Evolutionary conservation across 2,113 vertebrate genomes (phyloP), one percentile per base, ranked within the genome.

Genomic region (Orycteropus afer): DNA sequence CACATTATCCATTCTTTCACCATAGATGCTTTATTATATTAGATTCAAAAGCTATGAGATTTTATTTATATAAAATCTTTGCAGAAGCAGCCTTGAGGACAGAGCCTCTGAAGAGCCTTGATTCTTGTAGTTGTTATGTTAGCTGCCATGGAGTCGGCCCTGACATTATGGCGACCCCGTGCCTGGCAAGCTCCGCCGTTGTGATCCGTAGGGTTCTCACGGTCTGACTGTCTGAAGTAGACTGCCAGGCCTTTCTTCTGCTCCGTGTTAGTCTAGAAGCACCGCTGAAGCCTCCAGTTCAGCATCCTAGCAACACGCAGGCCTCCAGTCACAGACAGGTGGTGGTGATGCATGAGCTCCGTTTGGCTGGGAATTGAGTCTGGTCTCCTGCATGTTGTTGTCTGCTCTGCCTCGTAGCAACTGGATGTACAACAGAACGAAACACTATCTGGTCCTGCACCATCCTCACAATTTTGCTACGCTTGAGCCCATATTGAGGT

Each of bases 1-100:
- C 80, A 69, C 17, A 37, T 13, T 57, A 25, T 91, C 49, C 23
- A 4, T 71, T 85, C 27, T 87, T 85, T 93, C 8, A 17, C 63
- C 27, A 1, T 55, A 65, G 47, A 90, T 14, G 0, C 67, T 88
- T 94, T 90, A 37, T 78, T 82, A 89, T 81, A 86, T 27, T 40
- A 86, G 40, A 40, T 27, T 93, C 79, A 40, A 69, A 59, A 59
- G 51, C 89, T 25, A 12, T 11, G 71, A 61, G 77, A 59, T 61
- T n/a, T n/a, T n/a, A n/a, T 87, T 59, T 78, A 37, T 67, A n/a
- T 73, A 81, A 90, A 93, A 59, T 89, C 23, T 89, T 93, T 93
- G 83, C 71, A 93, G 86, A 83, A 13, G 47, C 51, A 84, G 55
- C 22, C 25, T 61, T 63, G 55, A 49, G 86, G 86, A 53, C 69